Evolutionary conservation across 2,888 invertebrate species (phyloP), one percentile per base, ranked within the genome.

Genomic region (Andrena hattorfiana): DNA sequence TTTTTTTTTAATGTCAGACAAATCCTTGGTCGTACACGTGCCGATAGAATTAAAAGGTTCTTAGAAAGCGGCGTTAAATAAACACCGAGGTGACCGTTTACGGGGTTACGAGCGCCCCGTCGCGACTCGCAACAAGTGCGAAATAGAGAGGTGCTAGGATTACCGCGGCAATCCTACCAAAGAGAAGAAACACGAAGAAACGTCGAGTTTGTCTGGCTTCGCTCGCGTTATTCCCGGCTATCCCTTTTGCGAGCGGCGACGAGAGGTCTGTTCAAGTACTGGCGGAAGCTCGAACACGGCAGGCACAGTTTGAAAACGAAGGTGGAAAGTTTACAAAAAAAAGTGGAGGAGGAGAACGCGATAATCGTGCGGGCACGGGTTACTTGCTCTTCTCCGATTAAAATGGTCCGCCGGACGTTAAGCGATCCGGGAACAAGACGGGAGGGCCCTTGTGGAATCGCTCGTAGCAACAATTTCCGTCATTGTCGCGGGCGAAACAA

Each of bases 401-500:
- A 63, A 76, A 81, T 83, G 84, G 78, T 75, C 81, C 64, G 79
- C 76, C 75, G 79, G 84, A 84, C 67, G 48, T 67, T 23, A 75
- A 87, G 70, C 86, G 81, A 85, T 75, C 76, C 75, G 67, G 49
- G 79, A 80, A 81, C 80, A 81, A 77, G 81, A 69, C 48, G 51
- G 68, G 63, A 75, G 71, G 35, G 79, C 77, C 48, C 85, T 87
- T 51, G 87, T 80, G 79, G 80, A 62, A 67, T 70, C 81, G 81
- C 71, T 71, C 70, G 42, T 62, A 72, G 60, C 77, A 83, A 85
- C 82, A 85, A 83, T 85, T 85, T 79, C 82, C 84, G 77, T 75
- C 66, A 85, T 85, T 83, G 85, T 85, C 77, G 79, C 78, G 75
- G 48, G 51, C 76, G 79, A 77, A 86, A 87, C 86, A 85, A 87